Conservation (phyloP, 2,888 invertebrate genomes). For the Oxyscelio sp. region DNA sequence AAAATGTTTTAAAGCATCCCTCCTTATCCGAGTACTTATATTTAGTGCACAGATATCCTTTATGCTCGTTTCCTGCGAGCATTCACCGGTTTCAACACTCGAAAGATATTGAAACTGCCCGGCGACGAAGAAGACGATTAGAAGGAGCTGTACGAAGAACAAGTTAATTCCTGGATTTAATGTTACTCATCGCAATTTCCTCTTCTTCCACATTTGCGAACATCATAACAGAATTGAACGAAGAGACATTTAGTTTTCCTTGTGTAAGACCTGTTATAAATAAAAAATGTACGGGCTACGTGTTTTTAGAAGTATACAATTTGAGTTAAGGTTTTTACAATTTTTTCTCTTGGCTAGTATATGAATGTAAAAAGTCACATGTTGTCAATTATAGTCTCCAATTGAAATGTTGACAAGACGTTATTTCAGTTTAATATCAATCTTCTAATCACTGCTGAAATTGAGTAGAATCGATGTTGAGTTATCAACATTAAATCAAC, state of each 20-base stretch:
- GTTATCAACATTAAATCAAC: no score
- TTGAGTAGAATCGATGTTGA: no score
- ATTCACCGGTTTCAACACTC: conserved; percentile 47
- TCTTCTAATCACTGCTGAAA: no score
- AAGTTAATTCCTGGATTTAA: conserved; percentile 60
- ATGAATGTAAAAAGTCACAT: no score
- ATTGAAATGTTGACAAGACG: no score
- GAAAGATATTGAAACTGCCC: conserved; percentile 67
- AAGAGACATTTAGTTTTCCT: conserved; percentile 33
- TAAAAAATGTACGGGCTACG: no score
- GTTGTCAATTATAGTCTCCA: no score
- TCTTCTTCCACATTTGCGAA: conserved; percentile 40
- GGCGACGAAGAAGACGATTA: conserved; percentile 56
- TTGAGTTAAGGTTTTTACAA: no score
- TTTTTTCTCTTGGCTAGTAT: no score
- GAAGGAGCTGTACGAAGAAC: conserved; percentile 28
- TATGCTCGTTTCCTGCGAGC: conserved; percentile 46
- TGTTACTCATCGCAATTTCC: conserved; percentile 50
- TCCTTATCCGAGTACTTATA: conserved; percentile 61
- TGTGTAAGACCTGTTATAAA: no score
- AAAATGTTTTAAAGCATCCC: conserved; percentile 69
- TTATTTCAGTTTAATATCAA: no score
- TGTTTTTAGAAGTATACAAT: no score
- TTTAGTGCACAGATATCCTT: conserved; percentile 57
- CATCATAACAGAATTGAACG: conserved; percentile 50